A percentile compares a stretch with the other conserved stretches of the same genome.
Conservation (phyloP, 1,140 invertebrate genomes). For the Laupala kohalensis region DNA sequence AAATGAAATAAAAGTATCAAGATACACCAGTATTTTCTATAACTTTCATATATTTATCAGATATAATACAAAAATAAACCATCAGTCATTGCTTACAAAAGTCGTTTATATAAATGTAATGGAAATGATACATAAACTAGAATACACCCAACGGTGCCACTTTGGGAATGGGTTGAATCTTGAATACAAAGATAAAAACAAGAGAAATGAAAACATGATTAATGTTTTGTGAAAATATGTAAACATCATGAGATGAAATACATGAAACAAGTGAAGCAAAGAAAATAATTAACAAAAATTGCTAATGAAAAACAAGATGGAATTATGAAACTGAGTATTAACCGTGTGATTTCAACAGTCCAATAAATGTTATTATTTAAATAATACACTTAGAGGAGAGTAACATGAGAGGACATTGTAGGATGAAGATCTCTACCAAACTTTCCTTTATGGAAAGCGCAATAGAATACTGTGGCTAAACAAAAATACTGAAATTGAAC, state of each 20-base stretch:
- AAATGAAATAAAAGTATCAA: background rate
- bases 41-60: background rate
- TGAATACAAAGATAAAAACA: background rate
- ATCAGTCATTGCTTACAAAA: background rate
- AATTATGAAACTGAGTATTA: background rate
- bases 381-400: background rate
- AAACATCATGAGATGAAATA: background rate
- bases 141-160: background rate
- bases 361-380: background rate
- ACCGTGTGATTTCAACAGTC: background rate
- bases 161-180: background rate
- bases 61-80: background rate
- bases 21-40: background rate
- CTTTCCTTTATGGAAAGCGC: background rate
- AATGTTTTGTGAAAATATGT: no score
- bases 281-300: background rate
- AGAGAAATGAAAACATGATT: background rate
- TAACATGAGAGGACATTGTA: background rate
- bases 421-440: background rate
- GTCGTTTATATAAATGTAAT: background rate
- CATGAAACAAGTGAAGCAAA: background rate
- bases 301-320: background rate
- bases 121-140: background rate
- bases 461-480: background rate
- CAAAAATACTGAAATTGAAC: background rate